These are phyloP conservation scores for Pachypeltis micranthus DNA, from an alignment of 1,140 invertebrate genomes.

Conservation along the genomic window DNA sequence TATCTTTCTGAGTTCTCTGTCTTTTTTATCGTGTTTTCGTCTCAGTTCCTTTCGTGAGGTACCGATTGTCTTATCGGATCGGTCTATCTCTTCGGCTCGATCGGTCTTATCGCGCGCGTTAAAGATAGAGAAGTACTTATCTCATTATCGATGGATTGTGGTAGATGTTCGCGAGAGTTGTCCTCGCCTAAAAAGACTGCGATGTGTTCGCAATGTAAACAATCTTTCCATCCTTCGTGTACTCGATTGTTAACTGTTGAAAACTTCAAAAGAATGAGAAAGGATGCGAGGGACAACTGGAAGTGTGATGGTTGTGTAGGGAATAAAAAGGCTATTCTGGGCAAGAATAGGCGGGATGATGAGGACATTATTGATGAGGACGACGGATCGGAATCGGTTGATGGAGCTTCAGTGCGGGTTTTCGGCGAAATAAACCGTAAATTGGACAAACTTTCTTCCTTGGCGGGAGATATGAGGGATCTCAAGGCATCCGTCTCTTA, in stretches of 20 bases:
- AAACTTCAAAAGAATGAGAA: not conserved
- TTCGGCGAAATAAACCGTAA: not conserved
- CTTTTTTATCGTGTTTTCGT: no score
- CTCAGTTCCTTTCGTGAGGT: no score
- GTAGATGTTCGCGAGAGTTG: not conserved
- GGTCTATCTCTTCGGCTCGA: no score
- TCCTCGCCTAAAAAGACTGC: not conserved
- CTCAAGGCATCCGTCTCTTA: not conserved
- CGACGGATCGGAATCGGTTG: not conserved
- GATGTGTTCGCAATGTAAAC: not conserved
- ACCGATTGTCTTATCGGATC: no score
- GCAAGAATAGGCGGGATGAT: not conserved
- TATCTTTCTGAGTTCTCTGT: no score
- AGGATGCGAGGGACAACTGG: not conserved
- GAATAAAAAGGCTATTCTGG: not conserved
- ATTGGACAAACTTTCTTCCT: not conserved
- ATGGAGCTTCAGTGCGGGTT: not conserved
- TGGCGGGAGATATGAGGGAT: not conserved
- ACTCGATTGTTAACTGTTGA: not conserved
- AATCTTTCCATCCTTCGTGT: not conserved
- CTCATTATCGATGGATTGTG: not conserved
- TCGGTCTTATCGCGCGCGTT: no score
- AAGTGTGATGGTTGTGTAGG: not conserved
- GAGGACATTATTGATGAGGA: not conserved
- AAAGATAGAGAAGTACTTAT: no score